Evolutionary conservation across 2,113 vertebrate species (phyloP), one percentile per base, ranked within the genome.

Genomic region (Marmota flaviventris): DNA sequence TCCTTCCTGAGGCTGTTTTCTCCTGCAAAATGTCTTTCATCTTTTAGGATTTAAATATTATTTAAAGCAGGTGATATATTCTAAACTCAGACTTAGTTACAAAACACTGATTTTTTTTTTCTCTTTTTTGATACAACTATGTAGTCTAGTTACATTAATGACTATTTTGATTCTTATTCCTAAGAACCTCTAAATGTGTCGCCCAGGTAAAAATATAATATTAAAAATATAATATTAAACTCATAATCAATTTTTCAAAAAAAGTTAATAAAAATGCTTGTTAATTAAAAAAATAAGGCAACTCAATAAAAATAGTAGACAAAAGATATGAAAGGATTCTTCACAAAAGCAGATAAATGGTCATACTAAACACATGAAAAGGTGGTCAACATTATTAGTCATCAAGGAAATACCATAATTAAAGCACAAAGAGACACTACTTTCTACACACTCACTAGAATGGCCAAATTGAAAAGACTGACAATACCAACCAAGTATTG

Each of bases 151-250:
- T 86, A 72, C 32, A 48, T 32, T 91, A 76, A n/a, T 91, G 65
- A 91, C 42, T 39, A 51, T 96, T 24, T 95, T 29, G 5, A 76
- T 89, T 72, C 56, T 92, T 67, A 27, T 18, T 94, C n/a, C 87
- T 91, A 20, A 65, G 27, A 92, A 73, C 12, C 69, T 95, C 75
- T 95, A 61, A 88, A 75, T 90, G 48, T 91, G 82, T 91, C 96
- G 24, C 32, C 77, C 39, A 86, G 20, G 42, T 86, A 86, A 85
- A 96, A 73, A 75, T 48, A 25, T 87, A 67, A 88, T 51, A 94
- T 9, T 95, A 45, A 45, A 45, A 73, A 75, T 48, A 25, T 87
- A 88, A 83, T 48, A 69, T 93, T 97, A 93, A 65, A 89, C 3
- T 94, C 25, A 37, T 95, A 87, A 70, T 45, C 45, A 45, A 45